Evolutionary conservation across 1,140 invertebrate species (phyloP).

Genomic region (Charaxes varanes): DNA sequence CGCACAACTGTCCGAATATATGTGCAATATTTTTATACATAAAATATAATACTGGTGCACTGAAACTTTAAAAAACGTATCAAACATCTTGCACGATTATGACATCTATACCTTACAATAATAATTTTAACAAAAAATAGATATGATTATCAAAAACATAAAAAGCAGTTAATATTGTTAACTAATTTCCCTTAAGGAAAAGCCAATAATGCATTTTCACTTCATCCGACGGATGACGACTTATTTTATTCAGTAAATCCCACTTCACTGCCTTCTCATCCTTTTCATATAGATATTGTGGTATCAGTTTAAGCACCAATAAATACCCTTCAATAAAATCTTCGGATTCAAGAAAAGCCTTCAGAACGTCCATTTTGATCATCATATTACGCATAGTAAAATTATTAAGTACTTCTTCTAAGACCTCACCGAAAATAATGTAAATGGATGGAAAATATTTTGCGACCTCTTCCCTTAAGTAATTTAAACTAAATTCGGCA

Average conservation of each 20-base stretch:
- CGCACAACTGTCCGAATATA: too few species aligned
- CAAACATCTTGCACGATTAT: too few species aligned
- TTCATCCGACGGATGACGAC: neutral
- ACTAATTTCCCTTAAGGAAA: too few species aligned
- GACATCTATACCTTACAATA: too few species aligned
- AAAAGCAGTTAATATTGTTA: too few species aligned
- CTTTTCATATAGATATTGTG: neutral
- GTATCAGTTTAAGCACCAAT: neutral
- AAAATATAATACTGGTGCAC: too few species aligned
- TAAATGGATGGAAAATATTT: neutral
- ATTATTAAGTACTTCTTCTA: neutral
- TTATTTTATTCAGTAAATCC: neutral
- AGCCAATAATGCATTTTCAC: neutral
- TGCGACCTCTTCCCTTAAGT: neutral
- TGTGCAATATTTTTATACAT: too few species aligned
- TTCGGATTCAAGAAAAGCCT: neutral
- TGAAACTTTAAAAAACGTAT: too few species aligned
- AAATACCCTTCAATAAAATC: conserved; percentile 1
- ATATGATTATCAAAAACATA: too few species aligned
- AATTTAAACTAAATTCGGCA: conserved; percentile 9
- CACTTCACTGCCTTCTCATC: neutral
- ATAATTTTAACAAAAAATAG: too few species aligned
- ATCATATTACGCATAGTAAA: neutral
- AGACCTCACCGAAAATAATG: neutral
- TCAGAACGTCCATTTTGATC: neutral